Evolutionary conservation across 2,888 invertebrate genomes (phyloP).

Genomic region (Prosopocoilus inquinatus): DNA sequence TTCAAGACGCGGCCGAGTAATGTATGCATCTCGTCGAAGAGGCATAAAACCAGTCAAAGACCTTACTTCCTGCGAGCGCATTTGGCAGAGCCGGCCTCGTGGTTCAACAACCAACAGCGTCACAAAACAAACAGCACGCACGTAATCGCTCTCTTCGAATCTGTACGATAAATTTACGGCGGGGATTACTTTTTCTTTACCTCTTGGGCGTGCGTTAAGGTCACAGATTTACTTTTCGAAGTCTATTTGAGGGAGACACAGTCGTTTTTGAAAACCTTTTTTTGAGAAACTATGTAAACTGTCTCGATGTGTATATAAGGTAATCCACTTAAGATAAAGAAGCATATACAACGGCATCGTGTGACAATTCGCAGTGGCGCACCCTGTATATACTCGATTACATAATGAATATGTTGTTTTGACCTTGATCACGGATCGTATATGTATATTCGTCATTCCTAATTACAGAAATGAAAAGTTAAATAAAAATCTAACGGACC

Average conservation of each 20-base stretch:
- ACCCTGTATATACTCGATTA: too few relatives aligned
- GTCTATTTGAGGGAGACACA: not conserved
- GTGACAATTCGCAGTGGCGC: too few relatives aligned
- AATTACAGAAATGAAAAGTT: too few relatives aligned
- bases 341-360: too few relatives aligned
- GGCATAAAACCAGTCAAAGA: constrained; percentile 28
- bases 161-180: not conserved
- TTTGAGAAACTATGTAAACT: too few relatives aligned
- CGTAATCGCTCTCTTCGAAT: constrained; percentile 11
- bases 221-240: not conserved
- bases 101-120: constrained; percentile 17
- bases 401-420: too few relatives aligned
- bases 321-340: too few relatives aligned
- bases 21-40: constrained; percentile 30
- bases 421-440: too few relatives aligned
- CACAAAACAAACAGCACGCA: constrained; percentile 14
- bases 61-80: constrained; percentile 29
- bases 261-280: too few relatives aligned
- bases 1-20: constrained; percentile 28
- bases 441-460: too few relatives aligned
- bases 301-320: too few relatives aligned
- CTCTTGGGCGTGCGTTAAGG: not conserved
- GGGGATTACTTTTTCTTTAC: not conserved
- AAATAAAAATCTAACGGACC: too few relatives aligned
- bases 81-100: constrained; percentile 25